Evolutionary conservation across 2,113 vertebrate species (phyloP).

Genomic region (Archocentrus centrarchus): DNA sequence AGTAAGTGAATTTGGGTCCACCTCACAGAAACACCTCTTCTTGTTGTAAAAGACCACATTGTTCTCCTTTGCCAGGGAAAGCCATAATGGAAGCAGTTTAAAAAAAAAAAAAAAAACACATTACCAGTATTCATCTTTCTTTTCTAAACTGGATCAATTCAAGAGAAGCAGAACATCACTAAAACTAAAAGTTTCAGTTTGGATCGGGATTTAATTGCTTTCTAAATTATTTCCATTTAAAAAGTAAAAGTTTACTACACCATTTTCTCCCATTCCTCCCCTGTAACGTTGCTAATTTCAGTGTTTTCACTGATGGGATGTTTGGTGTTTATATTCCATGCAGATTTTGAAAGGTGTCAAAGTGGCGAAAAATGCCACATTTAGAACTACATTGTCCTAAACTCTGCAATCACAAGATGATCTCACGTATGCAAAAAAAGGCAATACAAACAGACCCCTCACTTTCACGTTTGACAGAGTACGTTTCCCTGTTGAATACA

Average conservation of each 20-base stretch:
- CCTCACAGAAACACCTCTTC: conserved; percentile 47
- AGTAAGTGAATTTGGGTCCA: conserved; percentile 60
- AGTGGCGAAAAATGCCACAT: conserved; percentile 53
- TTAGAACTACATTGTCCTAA: conserved; percentile 68
- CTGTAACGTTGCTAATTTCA: conserved; percentile 34
- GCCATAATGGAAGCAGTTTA: conserved; percentile 50
- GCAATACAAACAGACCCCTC: conserved; percentile 41
- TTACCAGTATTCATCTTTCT: conserved; percentile 45
- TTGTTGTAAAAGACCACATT: conserved; percentile 45
- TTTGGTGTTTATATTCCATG: conserved; percentile 54
- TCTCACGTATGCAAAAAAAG: conserved; percentile 71
- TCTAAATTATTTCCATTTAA: conserved; percentile 53
- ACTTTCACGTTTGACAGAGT: conserved; percentile 72
- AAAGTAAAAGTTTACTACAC: conserved; percentile 34
- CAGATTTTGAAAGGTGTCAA: conserved; percentile 69
- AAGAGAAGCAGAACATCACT: conserved; percentile 13
- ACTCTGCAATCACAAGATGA: conserved; percentile 70
- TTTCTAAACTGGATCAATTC: conserved; percentile 21
- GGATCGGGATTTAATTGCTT: conserved; percentile 56
- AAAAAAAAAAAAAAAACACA: conserved; percentile 22
- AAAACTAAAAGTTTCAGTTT: conserved; percentile 37
- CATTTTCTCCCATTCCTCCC: conserved; percentile 30
- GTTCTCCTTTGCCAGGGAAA: conserved; percentile 46
- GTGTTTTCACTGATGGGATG: conserved; percentile 22
- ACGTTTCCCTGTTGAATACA: conserved; percentile 73